Evolutionary conservation across 2,797 vertebrate genomes (phyloP).

Genomic region (Austrolebias charrua): DNA sequence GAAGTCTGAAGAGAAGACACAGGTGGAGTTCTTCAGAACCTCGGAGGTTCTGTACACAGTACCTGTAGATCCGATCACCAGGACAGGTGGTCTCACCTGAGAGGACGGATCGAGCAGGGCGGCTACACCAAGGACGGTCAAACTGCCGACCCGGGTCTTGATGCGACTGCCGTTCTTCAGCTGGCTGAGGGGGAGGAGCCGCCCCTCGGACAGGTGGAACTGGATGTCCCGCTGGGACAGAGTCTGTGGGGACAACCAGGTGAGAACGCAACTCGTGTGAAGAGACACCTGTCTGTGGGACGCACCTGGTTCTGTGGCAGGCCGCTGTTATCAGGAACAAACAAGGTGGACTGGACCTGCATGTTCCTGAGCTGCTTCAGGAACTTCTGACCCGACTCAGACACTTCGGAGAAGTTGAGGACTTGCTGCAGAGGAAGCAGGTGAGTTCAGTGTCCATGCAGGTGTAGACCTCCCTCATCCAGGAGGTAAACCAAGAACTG

Average conservation of each 20-base stretch:
- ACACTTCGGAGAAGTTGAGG: conserved; percentile 82
- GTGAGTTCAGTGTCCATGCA: not conserved
- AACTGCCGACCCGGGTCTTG: conserved; percentile 80
- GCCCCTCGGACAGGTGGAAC: conserved; percentile 84
- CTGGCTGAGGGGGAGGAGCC: conserved; percentile 75
- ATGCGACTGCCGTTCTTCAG: conserved; percentile 85
- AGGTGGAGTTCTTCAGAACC: not conserved
- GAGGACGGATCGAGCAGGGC: conserved; percentile 66
- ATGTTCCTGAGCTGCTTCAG: conserved; percentile 80
- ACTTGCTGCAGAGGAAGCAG: conserved; percentile 78
- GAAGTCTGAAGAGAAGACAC: conserved; percentile 70
- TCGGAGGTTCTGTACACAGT: too few relatives aligned
- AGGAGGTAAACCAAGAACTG: too few relatives aligned
- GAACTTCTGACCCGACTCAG: conserved; percentile 79
- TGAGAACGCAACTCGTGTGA: not conserved
- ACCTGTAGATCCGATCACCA: too few relatives aligned
- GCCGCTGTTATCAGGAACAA: conserved; percentile 86
- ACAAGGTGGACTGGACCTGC: conserved; percentile 82
- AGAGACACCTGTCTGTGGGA: not conserved
- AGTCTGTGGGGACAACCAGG: conserved; percentile 72
- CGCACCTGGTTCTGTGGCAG: conserved; percentile 85
- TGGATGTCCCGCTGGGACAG: conserved; percentile 87
- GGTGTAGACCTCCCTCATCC: too few relatives aligned
- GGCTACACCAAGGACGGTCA: conserved; percentile 76
- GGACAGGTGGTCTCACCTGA: conserved; percentile 57